These are phyloP conservation scores for Morone chrysops DNA, from an alignment of 2,113 vertebrate species.

Conservation along the genomic window DNA sequence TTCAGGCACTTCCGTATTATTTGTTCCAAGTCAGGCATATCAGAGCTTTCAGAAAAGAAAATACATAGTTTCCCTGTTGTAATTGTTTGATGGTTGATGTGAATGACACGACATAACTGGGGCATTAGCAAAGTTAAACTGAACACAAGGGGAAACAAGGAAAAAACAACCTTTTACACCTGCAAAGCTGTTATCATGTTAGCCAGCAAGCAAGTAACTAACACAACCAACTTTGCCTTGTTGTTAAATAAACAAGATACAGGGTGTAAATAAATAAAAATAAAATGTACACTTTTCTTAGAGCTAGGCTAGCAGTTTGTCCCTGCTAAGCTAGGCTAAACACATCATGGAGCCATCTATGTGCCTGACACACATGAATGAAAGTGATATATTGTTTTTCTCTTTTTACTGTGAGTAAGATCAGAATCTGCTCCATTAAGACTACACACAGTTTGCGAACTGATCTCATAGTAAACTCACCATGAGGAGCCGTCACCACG, in stretches of 20 bases:
- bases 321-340: neutral
- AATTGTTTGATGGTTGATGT: too few species aligned
- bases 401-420: neutral
- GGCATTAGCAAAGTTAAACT: neutral
- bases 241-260: neutral
- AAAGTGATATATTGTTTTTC: neutral
- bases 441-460: neutral
- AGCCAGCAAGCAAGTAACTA: neutral
- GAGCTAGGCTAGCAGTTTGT: neutral
- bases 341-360: too few species aligned
- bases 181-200: neutral
- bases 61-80: neutral
- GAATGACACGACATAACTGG: neutral
- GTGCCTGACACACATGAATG: neutral
- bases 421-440: neutral
- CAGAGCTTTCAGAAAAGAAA: neutral
- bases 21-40: neutral
- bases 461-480: slow-evolving; percentile 63
- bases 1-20: too few species aligned
- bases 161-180: neutral
- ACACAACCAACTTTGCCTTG: neutral
- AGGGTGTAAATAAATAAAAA: too few species aligned
- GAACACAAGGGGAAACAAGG: too few species aligned
- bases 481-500: slow-evolving; percentile 84
- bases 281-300: too few species aligned